Conservation (phyloP, 1,140 invertebrate genomes). For the Myzus persicae region DNA sequence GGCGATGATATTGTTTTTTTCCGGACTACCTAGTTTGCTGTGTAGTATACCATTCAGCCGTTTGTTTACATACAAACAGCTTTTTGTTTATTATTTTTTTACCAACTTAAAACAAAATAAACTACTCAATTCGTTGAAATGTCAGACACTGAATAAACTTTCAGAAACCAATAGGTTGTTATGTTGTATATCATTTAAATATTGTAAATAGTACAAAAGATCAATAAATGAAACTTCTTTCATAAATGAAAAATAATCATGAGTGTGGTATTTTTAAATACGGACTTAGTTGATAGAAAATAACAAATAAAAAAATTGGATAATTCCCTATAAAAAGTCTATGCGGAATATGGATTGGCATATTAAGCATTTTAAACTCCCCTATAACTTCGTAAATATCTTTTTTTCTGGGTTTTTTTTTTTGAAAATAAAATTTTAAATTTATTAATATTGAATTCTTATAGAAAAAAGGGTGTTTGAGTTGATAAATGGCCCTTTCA, state of each 20-base stretch:
- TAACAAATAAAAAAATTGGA: background rate
- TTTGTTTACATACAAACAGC: background rate
- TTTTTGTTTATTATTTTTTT: background rate
- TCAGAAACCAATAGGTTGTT: background rate
- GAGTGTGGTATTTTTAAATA: too few relatives aligned
- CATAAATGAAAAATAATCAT: background rate
- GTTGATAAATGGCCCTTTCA: too few relatives aligned
- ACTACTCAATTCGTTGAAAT: background rate
- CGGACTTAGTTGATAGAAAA: too few relatives aligned
- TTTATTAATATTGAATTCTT: too few relatives aligned
- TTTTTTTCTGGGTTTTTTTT: too few relatives aligned
- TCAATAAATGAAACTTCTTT: background rate
- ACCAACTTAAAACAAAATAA: background rate
- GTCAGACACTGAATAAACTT: background rate
- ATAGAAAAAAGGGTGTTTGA: too few relatives aligned
- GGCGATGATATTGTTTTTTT: constrained; percentile 27
- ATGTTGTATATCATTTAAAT: background rate
- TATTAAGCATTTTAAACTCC: too few relatives aligned
- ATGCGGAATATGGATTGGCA: too few relatives aligned
- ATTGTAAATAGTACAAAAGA: background rate
- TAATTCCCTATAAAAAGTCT: too few relatives aligned
- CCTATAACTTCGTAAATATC: too few relatives aligned
- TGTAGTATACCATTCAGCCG: background rate
- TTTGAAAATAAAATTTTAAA: too few relatives aligned
- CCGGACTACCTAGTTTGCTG: background rate